These are phyloP conservation scores for Colletes collaris DNA, from an alignment of 2,888 invertebrate species.

Conservation along the genomic window DNA sequence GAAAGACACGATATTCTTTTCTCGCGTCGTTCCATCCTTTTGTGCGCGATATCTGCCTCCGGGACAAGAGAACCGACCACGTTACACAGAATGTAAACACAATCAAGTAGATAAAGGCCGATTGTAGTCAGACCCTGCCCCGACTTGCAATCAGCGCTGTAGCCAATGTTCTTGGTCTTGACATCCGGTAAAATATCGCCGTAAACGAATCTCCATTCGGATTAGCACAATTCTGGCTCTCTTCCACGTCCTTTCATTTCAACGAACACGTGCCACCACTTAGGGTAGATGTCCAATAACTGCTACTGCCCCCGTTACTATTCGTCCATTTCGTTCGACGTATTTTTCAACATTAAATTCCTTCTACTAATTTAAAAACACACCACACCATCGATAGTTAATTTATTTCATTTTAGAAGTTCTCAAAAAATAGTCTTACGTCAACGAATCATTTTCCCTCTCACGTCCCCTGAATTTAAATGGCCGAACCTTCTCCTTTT, in stretches of 20 bases:
- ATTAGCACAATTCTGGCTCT: conserved; percentile 1
- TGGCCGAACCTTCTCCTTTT: background rate
- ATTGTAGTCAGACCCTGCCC: conserved; percentile 23
- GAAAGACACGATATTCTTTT: conserved; percentile 17
- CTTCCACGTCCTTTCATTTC: background rate
- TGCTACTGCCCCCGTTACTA: no score
- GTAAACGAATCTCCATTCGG: background rate
- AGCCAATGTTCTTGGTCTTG: conserved; percentile 28
- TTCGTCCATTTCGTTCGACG: no score
- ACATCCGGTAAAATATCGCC: conserved; percentile 23
- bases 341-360: no score
- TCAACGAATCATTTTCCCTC: no score
- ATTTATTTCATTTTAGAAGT: no score
- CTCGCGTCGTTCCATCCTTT: conserved; percentile 13
- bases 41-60: background rate
- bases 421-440: no score
- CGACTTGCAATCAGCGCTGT: background rate
- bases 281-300: no score
- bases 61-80: background rate
- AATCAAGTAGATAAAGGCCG: conserved; percentile 16
- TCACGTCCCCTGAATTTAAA: background rate
- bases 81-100: background rate
- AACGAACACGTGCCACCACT: no score
- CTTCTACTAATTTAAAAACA: no score
- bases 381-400: no score